Evolutionary conservation across 30 jellyfish, hydroid and myxozoan species (phyloP).

Genomic region (Chrysaora quinquecirrha): DNA sequence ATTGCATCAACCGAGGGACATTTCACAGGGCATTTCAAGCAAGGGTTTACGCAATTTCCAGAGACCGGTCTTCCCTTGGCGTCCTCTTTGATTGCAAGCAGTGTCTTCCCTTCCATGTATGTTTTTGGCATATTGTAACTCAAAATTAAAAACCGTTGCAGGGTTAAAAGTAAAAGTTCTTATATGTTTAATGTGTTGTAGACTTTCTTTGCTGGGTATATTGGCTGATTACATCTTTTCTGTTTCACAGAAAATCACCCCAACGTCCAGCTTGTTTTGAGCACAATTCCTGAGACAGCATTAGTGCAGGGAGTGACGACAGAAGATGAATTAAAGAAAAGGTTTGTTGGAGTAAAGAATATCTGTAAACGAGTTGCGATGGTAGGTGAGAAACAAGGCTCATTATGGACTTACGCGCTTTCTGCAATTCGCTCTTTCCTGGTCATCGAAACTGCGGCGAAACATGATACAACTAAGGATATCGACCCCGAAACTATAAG

Average conservation of each 20-base stretch:
- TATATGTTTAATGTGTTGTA: too few species aligned
- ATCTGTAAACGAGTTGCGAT: slow-evolving; percentile 87
- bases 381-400: slow-evolving; percentile 82
- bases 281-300: slow-evolving; percentile 83
- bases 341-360: slow-evolving; percentile 74
- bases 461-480: slow-evolving; percentile 41
- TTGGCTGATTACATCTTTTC: too few species aligned
- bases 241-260: slow-evolving; percentile 55
- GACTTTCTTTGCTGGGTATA: too few species aligned
- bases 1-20: too few species aligned
- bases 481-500: slow-evolving; percentile 68
- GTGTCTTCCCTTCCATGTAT: too few species aligned
- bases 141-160: too few species aligned
- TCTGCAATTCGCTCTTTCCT: slow-evolving; percentile 77
- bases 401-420: slow-evolving; percentile 69
- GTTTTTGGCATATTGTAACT: too few species aligned
- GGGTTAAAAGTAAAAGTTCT: too few species aligned
- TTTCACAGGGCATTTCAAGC: too few species aligned
- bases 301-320: slow-evolving; percentile 83
- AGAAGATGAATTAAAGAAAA: slow-evolving; percentile 62
- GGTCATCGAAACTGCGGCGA: slow-evolving; percentile 62
- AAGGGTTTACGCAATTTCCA: too few species aligned
- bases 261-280: slow-evolving; percentile 54
- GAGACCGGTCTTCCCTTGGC: too few species aligned
- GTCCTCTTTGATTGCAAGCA: too few species aligned